phyloP scores from a whole-genome alignment of 2,113 vertebrate genomes.

The Pipa parva region DNA sequence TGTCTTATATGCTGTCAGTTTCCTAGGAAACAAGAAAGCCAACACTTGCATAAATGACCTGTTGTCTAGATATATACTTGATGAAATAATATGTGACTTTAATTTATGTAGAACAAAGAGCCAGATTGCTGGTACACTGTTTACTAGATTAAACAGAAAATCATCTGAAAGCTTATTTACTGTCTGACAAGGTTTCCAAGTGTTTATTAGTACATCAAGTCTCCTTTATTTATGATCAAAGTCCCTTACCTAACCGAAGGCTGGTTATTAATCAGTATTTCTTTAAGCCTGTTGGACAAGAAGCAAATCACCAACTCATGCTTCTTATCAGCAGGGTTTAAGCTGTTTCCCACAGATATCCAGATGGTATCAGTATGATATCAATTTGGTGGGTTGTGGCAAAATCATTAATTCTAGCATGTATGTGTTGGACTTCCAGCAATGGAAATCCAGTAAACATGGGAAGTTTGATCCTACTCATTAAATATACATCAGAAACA shows the following conservation, averaged over 20 bases:
- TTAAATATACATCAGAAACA: not conserved
- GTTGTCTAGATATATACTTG: not conserved
- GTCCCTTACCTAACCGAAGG: constrained; percentile 1
- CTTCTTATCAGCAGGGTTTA: constrained; percentile 4
- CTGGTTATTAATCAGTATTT: not conserved
- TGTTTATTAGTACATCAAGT: constrained; percentile 5
- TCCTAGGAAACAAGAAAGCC: not conserved
- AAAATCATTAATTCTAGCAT: not conserved
- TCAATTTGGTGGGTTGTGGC: constrained; percentile 1
- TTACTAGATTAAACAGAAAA: constrained; percentile 7
- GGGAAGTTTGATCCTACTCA: not conserved
- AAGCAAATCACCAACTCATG: not conserved
- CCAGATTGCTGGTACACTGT: not conserved
- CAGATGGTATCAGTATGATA: constrained; percentile 7
- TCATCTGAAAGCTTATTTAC: constrained; percentile 1
- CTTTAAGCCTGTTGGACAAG: not conserved
- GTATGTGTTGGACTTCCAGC: constrained; percentile 4
- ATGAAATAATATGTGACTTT: not conserved
- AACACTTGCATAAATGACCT: not conserved
- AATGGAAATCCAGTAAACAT: not conserved
- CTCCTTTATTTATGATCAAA: constrained; percentile 8
- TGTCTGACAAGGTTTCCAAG: not conserved
- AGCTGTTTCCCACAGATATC: not conserved
- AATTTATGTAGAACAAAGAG: constrained; percentile 1
- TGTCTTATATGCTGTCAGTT: not conserved